These are phyloP conservation scores for Bovichtus diacanthus DNA, from an alignment of 2,797 vertebrate species.

Conservation along the genomic window DNA sequence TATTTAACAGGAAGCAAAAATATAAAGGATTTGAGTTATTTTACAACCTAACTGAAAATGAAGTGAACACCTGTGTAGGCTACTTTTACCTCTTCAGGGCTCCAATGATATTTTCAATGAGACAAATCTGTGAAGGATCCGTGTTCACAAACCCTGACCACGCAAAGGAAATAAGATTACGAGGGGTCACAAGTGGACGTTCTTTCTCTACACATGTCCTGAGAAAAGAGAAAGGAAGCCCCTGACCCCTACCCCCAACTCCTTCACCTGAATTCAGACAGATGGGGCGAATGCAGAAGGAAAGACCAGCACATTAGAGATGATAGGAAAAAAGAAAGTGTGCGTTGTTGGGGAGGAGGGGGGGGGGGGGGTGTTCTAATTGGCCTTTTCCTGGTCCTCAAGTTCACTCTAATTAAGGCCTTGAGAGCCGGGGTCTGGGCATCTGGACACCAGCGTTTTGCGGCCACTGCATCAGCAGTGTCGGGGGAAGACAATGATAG, in stretches of 20 bases:
- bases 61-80: background rate
- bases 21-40: background rate
- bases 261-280: constrained; percentile 86
- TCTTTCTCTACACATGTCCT: background rate
- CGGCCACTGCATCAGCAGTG: constrained; percentile 72
- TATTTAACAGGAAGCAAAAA: background rate
- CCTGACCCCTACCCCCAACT: constrained; percentile 52
- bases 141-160: background rate
- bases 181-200: background rate
- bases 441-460: constrained; percentile 88
- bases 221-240: constrained; percentile 34
- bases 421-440: constrained; percentile 80
- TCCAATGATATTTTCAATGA: background rate
- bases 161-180: background rate
- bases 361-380: constrained; percentile 77
- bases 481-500: constrained; percentile 81
- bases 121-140: background rate
- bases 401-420: constrained; percentile 91
- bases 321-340: background rate
- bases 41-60: too few relatives aligned
- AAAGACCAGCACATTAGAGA: background rate
- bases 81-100: background rate
- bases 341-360: background rate
- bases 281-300: constrained; percentile 80
- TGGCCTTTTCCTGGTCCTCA: constrained; percentile 88